These are phyloP conservation scores for Clarias fuscus DNA, from an alignment of 2,797 vertebrate genomes.

Conservation along the genomic window DNA sequence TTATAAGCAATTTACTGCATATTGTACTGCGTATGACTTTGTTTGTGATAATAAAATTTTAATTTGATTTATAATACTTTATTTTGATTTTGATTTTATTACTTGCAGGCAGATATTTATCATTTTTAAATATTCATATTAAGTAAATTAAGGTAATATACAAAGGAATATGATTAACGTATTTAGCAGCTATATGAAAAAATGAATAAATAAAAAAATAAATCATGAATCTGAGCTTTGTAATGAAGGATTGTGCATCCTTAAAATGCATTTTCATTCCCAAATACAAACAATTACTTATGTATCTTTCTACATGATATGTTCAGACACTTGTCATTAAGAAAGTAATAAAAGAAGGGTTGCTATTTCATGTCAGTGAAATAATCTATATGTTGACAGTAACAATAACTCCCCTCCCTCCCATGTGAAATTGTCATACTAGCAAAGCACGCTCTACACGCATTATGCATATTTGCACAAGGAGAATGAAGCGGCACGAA, in stretches of 20 bases:
- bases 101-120: no score
- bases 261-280: not conserved
- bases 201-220: not conserved
- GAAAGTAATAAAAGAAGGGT: not conserved
- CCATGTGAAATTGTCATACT: not conserved
- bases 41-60: no score
- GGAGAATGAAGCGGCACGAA: not conserved
- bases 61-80: no score
- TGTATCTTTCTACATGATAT: not conserved
- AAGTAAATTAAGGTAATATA: not conserved
- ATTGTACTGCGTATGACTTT: no score
- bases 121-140: not conserved
- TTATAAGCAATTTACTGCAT: no score
- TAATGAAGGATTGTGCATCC: not conserved
- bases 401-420: not conserved
- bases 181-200: not conserved
- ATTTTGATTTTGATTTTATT: no score
- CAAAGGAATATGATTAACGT: not conserved
- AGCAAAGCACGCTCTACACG: not conserved
- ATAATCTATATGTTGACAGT: conserved; percentile 1
- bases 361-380: not conserved
- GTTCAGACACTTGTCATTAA: not conserved
- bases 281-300: not conserved
- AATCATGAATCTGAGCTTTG: not conserved
- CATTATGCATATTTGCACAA: conserved; percentile 1